Conservation (phyloP, 2,888 invertebrate species). For the Euclidia mi region DNA sequence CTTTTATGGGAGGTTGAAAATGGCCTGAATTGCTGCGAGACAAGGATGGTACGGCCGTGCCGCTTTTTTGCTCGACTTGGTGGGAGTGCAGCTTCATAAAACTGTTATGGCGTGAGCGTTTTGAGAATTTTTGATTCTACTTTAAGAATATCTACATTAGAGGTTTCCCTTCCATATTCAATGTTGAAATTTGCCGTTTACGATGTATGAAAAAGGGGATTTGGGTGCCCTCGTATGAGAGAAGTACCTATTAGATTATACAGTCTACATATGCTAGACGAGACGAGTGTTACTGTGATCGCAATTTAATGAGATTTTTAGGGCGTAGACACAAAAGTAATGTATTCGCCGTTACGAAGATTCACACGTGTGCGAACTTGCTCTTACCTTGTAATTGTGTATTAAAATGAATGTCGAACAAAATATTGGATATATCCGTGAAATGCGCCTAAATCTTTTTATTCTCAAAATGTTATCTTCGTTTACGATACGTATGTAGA, state of each 20-base stretch:
- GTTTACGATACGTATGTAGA: no score
- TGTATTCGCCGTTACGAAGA: slow-evolving; percentile 62
- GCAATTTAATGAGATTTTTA: slow-evolving; percentile 73
- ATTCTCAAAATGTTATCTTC: no score
- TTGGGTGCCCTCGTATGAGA: slow-evolving; percentile 65
- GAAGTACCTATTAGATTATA: slow-evolving; percentile 70
- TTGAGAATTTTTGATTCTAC: slow-evolving; percentile 72
- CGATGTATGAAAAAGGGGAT: slow-evolving; percentile 76
- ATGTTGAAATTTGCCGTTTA: slow-evolving; percentile 72
- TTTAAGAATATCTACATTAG: slow-evolving; percentile 61
- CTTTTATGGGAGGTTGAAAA: no score
- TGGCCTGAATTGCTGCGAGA: no score
- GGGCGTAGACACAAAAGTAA: slow-evolving; percentile 57
- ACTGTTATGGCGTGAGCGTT: slow-evolving; percentile 61
- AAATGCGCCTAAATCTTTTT: no score
- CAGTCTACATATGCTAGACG: slow-evolving; percentile 69
- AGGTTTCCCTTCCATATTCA: slow-evolving; percentile 66
- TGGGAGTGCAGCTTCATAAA: slow-evolving; percentile 73
- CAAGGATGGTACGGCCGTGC: no score
- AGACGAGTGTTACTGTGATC: slow-evolving; percentile 64
- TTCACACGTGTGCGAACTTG: slow-evolving; percentile 41
- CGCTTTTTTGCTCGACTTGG: no score
- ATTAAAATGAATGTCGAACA: not conserved
- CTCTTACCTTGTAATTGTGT: slow-evolving; percentile 35
- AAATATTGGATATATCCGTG: not conserved